Percentiles rank a stretch among this genome's conserved stretches.
phyloP scores from a whole-genome alignment of 2,888 invertebrate genomes.

The Rhogogaster chlorosoma region DNA sequence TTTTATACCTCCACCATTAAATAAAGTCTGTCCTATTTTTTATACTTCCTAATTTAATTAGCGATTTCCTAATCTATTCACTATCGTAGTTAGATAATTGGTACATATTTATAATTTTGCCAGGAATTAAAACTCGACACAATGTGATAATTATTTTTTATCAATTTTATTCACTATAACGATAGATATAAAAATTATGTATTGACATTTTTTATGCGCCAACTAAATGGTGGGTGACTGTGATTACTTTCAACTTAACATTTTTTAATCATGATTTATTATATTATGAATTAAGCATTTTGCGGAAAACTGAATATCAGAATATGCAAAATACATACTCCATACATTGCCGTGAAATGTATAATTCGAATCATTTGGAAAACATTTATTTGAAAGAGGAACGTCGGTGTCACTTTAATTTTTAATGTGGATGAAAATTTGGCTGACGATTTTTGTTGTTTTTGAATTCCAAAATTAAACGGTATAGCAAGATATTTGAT shows the following conservation, averaged over 20 bases:
- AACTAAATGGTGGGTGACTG: not conserved
- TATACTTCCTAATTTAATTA: not conserved
- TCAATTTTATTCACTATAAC: conserved; percentile 32
- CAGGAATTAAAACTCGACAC: not conserved
- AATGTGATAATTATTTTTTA: not conserved
- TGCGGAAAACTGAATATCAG: conserved; percentile 30
- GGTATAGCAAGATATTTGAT: not conserved
- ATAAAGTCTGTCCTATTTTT: conserved; percentile 38
- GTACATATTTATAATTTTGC: not conserved
- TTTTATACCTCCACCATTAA: conserved; percentile 25
- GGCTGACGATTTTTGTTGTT: not conserved
- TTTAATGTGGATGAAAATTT: not conserved
- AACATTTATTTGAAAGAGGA: not conserved
- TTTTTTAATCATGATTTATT: not conserved
- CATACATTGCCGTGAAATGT: conserved; percentile 23
- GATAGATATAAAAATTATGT: conserved; percentile 27
- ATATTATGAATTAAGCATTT: not conserved
- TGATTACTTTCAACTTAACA: not conserved
- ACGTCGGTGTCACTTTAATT: not conserved
- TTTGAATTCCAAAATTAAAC: not conserved
- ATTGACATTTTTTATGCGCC: conserved; percentile 1
- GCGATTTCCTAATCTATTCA: not conserved
- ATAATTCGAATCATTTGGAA: not conserved
- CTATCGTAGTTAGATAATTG: not conserved
- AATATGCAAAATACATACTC: conserved; percentile 10